Evolutionary conservation across 2,797 vertebrate species (phyloP), one percentile per base, ranked within the genome.

Genomic region (Tympanoctomys barrerae): DNA sequence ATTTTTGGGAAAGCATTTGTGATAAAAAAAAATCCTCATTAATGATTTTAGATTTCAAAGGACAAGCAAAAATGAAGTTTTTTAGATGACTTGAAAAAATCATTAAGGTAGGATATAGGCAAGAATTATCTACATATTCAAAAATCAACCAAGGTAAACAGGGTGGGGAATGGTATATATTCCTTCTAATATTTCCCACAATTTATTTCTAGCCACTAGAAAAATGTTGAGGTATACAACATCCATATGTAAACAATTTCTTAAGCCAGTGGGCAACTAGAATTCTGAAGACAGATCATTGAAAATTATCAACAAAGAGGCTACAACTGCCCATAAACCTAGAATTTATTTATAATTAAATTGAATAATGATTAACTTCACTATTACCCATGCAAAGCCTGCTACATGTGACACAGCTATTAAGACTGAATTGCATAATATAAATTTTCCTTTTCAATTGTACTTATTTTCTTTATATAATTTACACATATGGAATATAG

Each of bases 61-160:
- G 19, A 90, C 2, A 86, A 89, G 7, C 12, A 21, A 71, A 94
- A 80, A 81, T 7, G n/a, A 73, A 90, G 18, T 66, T 96, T 84
- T 90, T 21, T 80, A 91, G 19, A 52, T 36, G 26, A 64, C 18
- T 78, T 19, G 79, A 95, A 92, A 42, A 71, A 96, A 92, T 62
- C 57, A 75, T n/a, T 73, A 88, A 33, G n/a, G 59, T 39, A 52
- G 28, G 18, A 71, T 28, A 83, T 46, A 78, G 42, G 2, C 57
- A 87, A 90, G 57, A 87, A 92, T 79, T 87, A 91, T 13, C 31
- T 82, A 84, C 52, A 66, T 54, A 84, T 70, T 79, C 8, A 78
- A 90, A 89, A 54, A 70, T 62, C 6, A 70, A 86, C 26, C 31
- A 87, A 59, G 5, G n/a, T 88, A 42, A 87, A 80, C 14, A 16